These are phyloP conservation scores for Pegoplata infirma DNA, from an alignment of 2,888 invertebrate species.

Conservation along the genomic window DNA sequence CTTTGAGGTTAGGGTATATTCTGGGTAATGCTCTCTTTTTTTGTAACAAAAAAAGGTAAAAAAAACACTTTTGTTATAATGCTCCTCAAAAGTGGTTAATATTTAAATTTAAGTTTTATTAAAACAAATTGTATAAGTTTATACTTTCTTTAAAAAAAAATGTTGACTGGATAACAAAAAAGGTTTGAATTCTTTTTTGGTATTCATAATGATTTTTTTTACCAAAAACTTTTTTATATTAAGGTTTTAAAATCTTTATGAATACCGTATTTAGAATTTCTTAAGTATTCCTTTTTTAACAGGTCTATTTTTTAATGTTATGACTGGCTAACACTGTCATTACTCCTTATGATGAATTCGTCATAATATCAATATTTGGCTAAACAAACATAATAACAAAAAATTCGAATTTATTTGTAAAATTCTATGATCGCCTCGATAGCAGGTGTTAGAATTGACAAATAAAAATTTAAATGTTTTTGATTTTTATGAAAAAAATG, in stretches of 20 bases:
- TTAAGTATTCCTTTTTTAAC: background rate
- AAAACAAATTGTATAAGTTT: background rate
- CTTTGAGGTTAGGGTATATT: slow-evolving; percentile 70
- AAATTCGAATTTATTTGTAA: too few relatives aligned
- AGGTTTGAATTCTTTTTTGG: background rate
- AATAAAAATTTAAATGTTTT: too few relatives aligned
- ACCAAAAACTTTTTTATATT: too few relatives aligned
- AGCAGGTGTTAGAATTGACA: too few relatives aligned
- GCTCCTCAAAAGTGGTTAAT: slow-evolving; percentile 46
- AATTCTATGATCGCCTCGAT: too few relatives aligned
- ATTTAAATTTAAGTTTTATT: slow-evolving; percentile 3
- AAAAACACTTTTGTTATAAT: slow-evolving; percentile 11
- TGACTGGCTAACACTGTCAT: too few relatives aligned
- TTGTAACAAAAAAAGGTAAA: slow-evolving; percentile 51
- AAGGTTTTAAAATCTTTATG: background rate
- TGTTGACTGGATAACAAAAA: background rate
- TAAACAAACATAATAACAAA: too few relatives aligned
- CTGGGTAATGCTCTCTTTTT: slow-evolving; percentile 73
- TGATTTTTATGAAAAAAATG: too few relatives aligned
- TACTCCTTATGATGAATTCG: too few relatives aligned
- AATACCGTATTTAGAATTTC: background rate
- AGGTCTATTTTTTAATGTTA: too few relatives aligned
- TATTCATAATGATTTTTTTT: too few relatives aligned
- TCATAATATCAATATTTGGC: too few relatives aligned
- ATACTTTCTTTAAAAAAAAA: background rate